Percentiles rank a stretch among this genome's conserved stretches.
These are phyloP conservation scores for Protaetia brevitarsis DNA, from an alignment of 1,140 invertebrate genomes.

Conservation along the genomic window DNA sequence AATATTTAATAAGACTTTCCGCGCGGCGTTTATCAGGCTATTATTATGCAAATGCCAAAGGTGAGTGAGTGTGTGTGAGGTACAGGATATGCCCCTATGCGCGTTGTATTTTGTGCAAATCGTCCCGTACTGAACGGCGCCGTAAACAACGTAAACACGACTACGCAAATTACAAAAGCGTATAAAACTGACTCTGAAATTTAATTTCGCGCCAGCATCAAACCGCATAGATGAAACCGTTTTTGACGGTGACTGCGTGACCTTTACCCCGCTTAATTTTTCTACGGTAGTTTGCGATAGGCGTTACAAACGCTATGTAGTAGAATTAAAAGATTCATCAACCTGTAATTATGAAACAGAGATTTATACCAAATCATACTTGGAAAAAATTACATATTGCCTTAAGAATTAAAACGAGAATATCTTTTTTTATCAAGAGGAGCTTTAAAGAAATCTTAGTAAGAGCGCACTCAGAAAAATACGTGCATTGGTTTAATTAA, in stretches of 20 bases:
- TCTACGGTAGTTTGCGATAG: neutral
- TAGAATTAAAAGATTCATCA: too few relatives aligned
- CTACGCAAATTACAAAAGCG: neutral
- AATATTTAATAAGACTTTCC: conserved; percentile 83
- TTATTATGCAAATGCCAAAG: conserved; percentile 72
- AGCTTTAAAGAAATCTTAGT: too few relatives aligned
- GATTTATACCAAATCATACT: too few relatives aligned
- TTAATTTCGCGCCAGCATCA: neutral
- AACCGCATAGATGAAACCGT: neutral
- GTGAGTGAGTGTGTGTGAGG: conserved; percentile 49
- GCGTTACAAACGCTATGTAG: neutral
- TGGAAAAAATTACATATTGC: too few relatives aligned
- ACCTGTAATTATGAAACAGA: too few relatives aligned
- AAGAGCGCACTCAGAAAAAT: too few relatives aligned
- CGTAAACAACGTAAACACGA: neutral
- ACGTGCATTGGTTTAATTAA: too few relatives aligned
- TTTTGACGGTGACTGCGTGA: neutral
- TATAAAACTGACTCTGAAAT: neutral
- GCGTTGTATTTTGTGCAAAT: neutral
- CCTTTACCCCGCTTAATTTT: neutral
- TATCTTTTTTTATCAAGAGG: too few relatives aligned
- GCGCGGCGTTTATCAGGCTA: conserved; percentile 77
- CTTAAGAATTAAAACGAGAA: too few relatives aligned
- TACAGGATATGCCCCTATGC: neutral
- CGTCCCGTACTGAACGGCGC: neutral